A percentile compares a stretch with the other conserved stretches of the same genome.
These are phyloP conservation scores for Phaonia tiefii DNA, from an alignment of 2,888 invertebrate species.

Conservation along the genomic window DNA sequence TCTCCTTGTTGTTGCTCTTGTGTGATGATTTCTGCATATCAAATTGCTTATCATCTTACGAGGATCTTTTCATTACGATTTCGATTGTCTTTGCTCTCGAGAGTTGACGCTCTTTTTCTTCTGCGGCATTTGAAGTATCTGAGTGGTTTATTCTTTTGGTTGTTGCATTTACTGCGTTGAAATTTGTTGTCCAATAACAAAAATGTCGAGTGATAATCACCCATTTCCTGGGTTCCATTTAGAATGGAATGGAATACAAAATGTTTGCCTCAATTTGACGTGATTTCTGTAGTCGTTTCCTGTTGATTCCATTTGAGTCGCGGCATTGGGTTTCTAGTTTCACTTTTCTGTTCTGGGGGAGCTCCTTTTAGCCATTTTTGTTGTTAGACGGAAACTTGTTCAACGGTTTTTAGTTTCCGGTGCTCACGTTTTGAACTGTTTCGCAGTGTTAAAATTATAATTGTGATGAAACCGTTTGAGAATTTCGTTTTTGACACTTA, in stretches of 20 bases:
- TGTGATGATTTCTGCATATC: conserved; percentile 76
- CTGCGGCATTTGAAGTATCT: not conserved
- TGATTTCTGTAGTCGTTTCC: conserved; percentile 77
- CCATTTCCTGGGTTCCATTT: conserved; percentile 76
- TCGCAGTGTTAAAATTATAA: not conserved
- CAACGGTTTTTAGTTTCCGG: conserved; percentile 60
- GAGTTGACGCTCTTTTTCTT: conserved; percentile 57
- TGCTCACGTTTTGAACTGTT: conserved; percentile 1
- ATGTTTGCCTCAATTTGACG: conserved; percentile 71
- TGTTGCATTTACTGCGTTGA: conserved; percentile 52
- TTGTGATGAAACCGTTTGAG: conserved; percentile 26
- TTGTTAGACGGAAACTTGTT: conserved; percentile 32
- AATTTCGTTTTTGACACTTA: conserved; percentile 20
- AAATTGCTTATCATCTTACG: conserved; percentile 74
- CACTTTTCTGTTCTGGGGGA: conserved; percentile 26
- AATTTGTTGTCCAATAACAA: conserved; percentile 5
- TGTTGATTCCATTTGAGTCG: conserved; percentile 69
- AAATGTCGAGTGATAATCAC: conserved; percentile 71
- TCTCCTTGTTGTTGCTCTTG: not conserved
- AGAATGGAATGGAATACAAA: conserved; percentile 31
- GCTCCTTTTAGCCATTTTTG: not conserved
- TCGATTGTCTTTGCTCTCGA: conserved; percentile 53
- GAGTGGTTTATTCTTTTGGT: too few species aligned
- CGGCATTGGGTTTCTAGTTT: conserved; percentile 11
- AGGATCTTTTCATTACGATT: conserved; percentile 43